phyloP scores from a whole-genome alignment of 2,888 invertebrate genomes.

The Laspeyria flexula region DNA sequence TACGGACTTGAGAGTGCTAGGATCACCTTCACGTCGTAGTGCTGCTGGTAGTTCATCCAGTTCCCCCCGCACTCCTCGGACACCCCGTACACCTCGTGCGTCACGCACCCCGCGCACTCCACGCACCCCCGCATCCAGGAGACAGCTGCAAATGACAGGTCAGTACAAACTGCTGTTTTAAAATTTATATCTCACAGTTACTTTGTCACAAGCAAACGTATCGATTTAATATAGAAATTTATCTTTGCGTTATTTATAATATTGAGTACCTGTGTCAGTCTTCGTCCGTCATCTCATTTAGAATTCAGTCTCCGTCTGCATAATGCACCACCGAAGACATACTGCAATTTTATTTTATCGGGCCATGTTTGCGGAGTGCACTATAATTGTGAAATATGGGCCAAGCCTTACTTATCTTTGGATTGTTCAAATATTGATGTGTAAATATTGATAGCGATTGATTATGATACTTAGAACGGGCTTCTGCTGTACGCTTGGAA shows the following conservation, averaged over 20 bases:
- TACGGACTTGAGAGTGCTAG: conserved; percentile 72
- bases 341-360: conserved; percentile 42
- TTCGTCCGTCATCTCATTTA: conserved; percentile 36
- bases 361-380: conserved; percentile 30
- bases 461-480: conserved; percentile 22
- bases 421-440: conserved; percentile 25
- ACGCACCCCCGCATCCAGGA: conserved; percentile 78
- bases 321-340: conserved; percentile 43
- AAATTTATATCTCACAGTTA: conserved; percentile 1
- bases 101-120: conserved; percentile 79
- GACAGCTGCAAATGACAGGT: conserved; percentile 85
- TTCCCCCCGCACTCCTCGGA: conserved; percentile 70
- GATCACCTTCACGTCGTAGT: conserved; percentile 74
- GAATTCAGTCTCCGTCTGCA: conserved; percentile 51
- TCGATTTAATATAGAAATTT: conserved; percentile 25
- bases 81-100: conserved; percentile 77
- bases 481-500: conserved; percentile 33
- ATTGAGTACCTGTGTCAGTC: conserved; percentile 23
- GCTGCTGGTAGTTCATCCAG: conserved; percentile 63
- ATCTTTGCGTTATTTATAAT: conserved; percentile 37
- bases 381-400: conserved; percentile 43
- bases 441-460: conserved; percentile 29
- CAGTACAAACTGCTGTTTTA: conserved; percentile 49
- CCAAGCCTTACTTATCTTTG: conserved; percentile 27
- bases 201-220: not conserved